A percentile compares a stretch with the other conserved stretches of the same genome.
These are phyloP conservation scores for Musca domestica DNA, from an alignment of 1,140 invertebrate species.

Conservation along the genomic window DNA sequence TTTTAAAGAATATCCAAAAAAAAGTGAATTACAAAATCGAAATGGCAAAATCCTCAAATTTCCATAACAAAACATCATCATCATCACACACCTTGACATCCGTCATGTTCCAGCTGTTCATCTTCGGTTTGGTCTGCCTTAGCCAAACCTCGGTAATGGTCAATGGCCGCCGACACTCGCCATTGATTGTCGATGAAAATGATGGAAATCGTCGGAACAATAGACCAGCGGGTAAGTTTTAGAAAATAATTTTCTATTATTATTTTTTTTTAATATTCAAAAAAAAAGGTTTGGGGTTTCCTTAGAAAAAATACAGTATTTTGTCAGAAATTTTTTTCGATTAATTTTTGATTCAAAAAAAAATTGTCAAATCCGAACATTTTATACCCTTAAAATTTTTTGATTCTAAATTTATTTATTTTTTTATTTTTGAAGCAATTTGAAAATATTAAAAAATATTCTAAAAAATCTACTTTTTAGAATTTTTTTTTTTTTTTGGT, in stretches of 20 bases:
- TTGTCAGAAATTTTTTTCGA: too few relatives aligned
- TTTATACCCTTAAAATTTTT: too few relatives aligned
- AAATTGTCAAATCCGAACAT: too few relatives aligned
- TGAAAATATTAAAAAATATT: too few relatives aligned
- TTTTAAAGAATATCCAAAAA: too few relatives aligned
- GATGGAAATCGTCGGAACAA: slow-evolving; percentile 47
- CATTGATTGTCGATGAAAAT: slow-evolving; percentile 47
- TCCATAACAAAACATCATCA: not conserved
- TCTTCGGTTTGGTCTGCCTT: slow-evolving; percentile 38
- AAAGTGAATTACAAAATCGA: slow-evolving; percentile 30
- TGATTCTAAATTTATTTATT: too few relatives aligned
- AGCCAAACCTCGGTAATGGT: slow-evolving; percentile 30
- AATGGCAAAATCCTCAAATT: not conserved
- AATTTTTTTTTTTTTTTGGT: too few relatives aligned
- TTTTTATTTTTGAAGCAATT: too few relatives aligned
- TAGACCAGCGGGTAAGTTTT: slow-evolving; percentile 49
- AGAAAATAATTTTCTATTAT: not conserved
- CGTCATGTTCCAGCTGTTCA: slow-evolving; percentile 35
- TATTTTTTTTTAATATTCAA: not conserved
- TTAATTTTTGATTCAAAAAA: too few relatives aligned
- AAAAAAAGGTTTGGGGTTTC: too few relatives aligned
- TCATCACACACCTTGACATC: not conserved
- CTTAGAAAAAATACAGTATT: too few relatives aligned
- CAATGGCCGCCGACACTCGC: slow-evolving; percentile 44
- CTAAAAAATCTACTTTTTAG: too few relatives aligned